Base-by-base conservation (phyloP, 2,797 vertebrate genomes). In the Centroberyx gerrardi region DNA sequence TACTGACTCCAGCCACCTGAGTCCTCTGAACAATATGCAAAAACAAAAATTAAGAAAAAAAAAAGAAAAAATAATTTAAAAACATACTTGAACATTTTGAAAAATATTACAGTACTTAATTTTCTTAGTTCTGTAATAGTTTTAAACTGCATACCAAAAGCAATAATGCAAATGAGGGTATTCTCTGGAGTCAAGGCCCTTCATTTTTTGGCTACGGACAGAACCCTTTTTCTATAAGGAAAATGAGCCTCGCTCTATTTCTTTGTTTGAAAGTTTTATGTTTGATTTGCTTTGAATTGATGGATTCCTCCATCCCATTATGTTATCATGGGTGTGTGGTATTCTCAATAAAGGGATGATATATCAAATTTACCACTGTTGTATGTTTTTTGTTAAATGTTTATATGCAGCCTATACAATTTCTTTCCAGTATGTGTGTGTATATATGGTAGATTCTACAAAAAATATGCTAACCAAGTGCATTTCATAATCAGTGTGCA, bases 321-420 rank as follows among this genome's bases (percentile, higher is more conserved):
- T 83, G 76, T 83, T 90, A 90, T 88, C 70, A 87, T 87, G 85
- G 90, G 82, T 93, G 90, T 94, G 92, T 91, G 92, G 85, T 90
- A 91, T 90, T 94, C 85, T 91, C 89, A 95, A 95, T 95, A 95
- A 95, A 96, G 84, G 72, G 74, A 92, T 92, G 67, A 88, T 78
- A 78, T 86, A 88, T 88, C 72, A 86, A 87, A 66, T 18, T 59
- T 60, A 74, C 58, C 33, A 53, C 18, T 72, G 27, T 17, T 63
- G 62, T 80, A 64, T 75, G 12, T 83, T 74, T 46, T 59, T 78
- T 87, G 61, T 53, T 48, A 18, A 65, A 69, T n/a, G 38, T 4
- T 27, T 68, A 33, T 10, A 55, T 31, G 14, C 42, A 13, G 56
- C 28, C 7, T 46, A 61, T 6, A 52, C 60, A 38, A 42, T 72